These are phyloP conservation scores for Ancistrus triradiatus DNA, from an alignment of 2,113 vertebrate genomes.

Conservation along the genomic window DNA sequence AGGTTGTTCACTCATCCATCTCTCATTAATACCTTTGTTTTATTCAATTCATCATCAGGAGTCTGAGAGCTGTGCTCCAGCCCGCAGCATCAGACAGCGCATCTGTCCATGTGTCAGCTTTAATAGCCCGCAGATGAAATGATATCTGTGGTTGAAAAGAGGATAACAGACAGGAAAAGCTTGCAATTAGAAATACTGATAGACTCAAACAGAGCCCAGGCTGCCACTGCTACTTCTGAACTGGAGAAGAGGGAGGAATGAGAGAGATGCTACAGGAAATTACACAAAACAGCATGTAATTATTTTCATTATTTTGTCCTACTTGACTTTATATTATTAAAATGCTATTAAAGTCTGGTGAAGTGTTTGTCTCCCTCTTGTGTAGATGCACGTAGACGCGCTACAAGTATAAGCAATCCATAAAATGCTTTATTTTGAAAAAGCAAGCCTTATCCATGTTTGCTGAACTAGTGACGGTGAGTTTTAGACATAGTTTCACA, in stretches of 20 bases:
- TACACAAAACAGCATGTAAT: slow-evolving; percentile 31
- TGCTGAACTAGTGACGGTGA: too few relatives aligned
- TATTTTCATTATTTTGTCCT: slow-evolving; percentile 37
- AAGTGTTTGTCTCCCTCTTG: slow-evolving; percentile 10
- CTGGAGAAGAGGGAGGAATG: background rate
- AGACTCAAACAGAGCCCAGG: slow-evolving; percentile 22
- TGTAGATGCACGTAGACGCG: too few relatives aligned
- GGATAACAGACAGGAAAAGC: slow-evolving; percentile 27
- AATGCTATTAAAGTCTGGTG: slow-evolving; percentile 12
- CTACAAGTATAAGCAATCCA: too few relatives aligned
- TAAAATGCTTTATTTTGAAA: too few relatives aligned
- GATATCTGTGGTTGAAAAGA: slow-evolving; percentile 37
- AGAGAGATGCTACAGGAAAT: slow-evolving; percentile 25
- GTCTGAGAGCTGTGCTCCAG: slow-evolving; percentile 3
- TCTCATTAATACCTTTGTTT: slow-evolving; percentile 1
- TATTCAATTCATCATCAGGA: slow-evolving; percentile 5
- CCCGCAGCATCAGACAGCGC: slow-evolving; percentile 8
- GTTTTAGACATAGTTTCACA: too few relatives aligned
- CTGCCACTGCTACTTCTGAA: slow-evolving; percentile 22
- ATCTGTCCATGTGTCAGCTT: slow-evolving; percentile 15
- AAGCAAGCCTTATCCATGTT: too few relatives aligned
- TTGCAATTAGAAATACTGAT: slow-evolving; percentile 47
- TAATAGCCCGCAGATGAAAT: slow-evolving; percentile 35
- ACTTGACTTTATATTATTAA: slow-evolving; percentile 28
- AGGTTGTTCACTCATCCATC: slow-evolving; percentile 10